Evolutionary conservation across 2,888 invertebrate species (phyloP).

Genomic region (Microctonus brassicae): DNA sequence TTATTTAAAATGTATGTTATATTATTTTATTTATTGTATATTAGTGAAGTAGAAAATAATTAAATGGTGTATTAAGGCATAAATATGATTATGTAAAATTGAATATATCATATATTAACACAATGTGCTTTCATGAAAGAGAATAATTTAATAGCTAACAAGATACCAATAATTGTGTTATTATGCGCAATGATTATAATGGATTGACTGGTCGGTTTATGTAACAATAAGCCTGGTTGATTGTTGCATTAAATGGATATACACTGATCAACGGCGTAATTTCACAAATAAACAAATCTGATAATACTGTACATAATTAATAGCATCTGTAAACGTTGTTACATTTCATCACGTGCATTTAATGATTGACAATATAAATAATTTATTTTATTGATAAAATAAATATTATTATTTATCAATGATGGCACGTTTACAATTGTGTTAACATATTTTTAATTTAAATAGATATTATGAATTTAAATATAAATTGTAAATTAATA

Average conservation of each 20-base stretch:
- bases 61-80: neutral
- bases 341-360: neutral
- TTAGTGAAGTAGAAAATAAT: no score
- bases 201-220: slow-evolving; percentile 1
- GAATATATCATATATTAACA: neutral
- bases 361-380: neutral
- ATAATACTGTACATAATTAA: neutral
- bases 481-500: no score
- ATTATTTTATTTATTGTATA: no score
- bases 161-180: slow-evolving; percentile 2
- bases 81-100: neutral
- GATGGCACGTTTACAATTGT: no score
- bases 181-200: slow-evolving; percentile 7
- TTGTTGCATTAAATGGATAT: neutral
- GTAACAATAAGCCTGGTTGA: neutral
- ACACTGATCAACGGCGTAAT: slow-evolving; percentile 15
- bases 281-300: neutral
- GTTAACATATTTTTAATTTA: no score
- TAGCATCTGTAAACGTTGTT: neutral
- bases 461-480: no score
- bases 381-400: no score
- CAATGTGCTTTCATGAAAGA: neutral
- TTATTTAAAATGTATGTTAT: no score
- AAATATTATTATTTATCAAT: no score
- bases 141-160: neutral